These are phyloP conservation scores for Peromyscus nudipes DNA, from an alignment of 2,797 vertebrate genomes.

Conservation along the genomic window DNA sequence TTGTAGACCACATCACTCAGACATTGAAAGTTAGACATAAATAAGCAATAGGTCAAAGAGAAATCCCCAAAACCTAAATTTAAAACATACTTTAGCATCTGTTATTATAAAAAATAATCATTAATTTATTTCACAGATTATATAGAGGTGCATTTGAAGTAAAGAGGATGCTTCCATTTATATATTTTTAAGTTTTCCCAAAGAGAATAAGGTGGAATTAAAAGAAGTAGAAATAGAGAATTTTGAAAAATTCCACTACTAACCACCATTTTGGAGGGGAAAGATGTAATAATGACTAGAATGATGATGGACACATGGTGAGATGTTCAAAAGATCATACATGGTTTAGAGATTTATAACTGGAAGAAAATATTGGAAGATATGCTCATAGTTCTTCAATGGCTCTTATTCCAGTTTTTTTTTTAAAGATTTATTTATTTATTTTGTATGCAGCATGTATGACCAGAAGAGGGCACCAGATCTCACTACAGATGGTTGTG, in stretches of 20 bases:
- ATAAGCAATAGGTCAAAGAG: neutral
- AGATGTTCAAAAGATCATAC: neutral
- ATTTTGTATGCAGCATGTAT: too few species aligned
- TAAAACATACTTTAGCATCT: neutral
- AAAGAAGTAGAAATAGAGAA: neutral
- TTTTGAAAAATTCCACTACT: neutral
- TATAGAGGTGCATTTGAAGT: neutral
- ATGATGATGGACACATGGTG: neutral
- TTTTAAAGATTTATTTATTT: too few species aligned
- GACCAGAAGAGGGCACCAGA: too few species aligned
- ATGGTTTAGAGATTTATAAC: neutral
- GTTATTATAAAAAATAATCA: neutral
- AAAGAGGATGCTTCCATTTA: neutral
- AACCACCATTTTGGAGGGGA: neutral
- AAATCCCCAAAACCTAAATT: neutral
- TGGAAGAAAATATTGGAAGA: neutral
- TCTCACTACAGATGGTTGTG: too few species aligned
- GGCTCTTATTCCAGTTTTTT: neutral
- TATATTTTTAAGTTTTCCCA: neutral
- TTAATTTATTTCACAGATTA: conserved; percentile 9
- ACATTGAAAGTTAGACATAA: neutral
- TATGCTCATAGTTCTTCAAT: neutral
- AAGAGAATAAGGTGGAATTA: neutral
- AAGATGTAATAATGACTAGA: neutral
- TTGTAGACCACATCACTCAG: neutral